Conservation (phyloP, 2,113 vertebrate genomes). For the Neogobius melanostomus region DNA sequence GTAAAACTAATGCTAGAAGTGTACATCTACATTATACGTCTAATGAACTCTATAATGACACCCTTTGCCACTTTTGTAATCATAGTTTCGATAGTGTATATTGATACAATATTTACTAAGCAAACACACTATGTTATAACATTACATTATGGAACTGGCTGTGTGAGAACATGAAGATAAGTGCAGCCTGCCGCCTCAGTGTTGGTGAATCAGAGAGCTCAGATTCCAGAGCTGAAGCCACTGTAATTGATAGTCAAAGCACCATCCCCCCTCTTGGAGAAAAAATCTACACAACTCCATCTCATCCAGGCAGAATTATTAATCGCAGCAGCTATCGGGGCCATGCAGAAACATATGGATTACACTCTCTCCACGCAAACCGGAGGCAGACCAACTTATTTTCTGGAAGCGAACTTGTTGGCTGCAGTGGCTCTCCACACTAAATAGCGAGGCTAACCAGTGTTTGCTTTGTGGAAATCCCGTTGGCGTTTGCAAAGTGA, state of each 20-base stretch:
- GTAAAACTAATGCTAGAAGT: too few relatives aligned
- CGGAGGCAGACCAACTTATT: conserved; percentile 44
- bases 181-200: conserved; percentile 45
- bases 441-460: conserved; percentile 75
- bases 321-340: conserved; percentile 73
- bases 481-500: conserved; percentile 66
- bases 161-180: conserved; percentile 29
- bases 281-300: conserved; percentile 54
- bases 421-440: conserved; percentile 71
- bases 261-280: conserved; percentile 29
- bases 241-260: conserved; percentile 69
- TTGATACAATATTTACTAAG: too few relatives aligned
- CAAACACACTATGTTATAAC: too few relatives aligned
- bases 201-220: conserved; percentile 58
- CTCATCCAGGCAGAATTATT: conserved; percentile 72
- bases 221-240: conserved; percentile 60
- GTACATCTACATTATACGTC: too few relatives aligned
- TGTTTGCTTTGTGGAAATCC: conserved; percentile 81
- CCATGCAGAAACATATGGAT: conserved; percentile 70
- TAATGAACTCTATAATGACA: too few relatives aligned
- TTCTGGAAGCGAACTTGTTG: conserved; percentile 77
- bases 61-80: too few relatives aligned
- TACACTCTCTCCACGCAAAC: conserved; percentile 33
- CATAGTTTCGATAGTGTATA: too few relatives aligned
- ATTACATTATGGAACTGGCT: conserved; percentile 9